Evolutionary conservation across 1,140 invertebrate genomes (phyloP).

Genomic region (Diachasma alloeum): DNA sequence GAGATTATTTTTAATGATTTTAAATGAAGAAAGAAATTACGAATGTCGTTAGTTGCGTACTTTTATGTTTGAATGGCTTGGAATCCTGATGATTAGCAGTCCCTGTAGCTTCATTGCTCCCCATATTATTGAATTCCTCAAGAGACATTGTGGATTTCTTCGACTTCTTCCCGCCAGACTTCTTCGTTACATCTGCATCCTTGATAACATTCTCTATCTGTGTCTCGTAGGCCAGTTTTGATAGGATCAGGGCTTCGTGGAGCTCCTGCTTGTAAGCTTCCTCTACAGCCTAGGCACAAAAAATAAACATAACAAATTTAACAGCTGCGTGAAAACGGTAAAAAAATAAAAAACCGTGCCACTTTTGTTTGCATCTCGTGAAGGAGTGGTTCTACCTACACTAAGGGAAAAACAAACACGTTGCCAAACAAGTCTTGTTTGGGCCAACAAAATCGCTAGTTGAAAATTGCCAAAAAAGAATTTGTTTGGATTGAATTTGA

Average conservation of each 20-base stretch:
- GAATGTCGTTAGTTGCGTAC: background rate
- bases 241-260: constrained; percentile 68
- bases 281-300: constrained; percentile 57
- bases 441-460: too few relatives aligned
- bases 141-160: constrained; percentile 70
- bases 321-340: background rate
- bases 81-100: background rate
- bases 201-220: constrained; percentile 58
- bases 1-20: background rate
- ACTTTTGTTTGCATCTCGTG: too few relatives aligned
- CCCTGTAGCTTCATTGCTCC: constrained; percentile 10
- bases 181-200: constrained; percentile 56
- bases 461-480: too few relatives aligned
- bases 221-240: constrained; percentile 70
- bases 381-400: too few relatives aligned
- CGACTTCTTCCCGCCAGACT: constrained; percentile 63
- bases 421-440: too few relatives aligned
- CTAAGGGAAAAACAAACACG: too few relatives aligned
- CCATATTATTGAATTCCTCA: constrained; percentile 69
- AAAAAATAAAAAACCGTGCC: too few relatives aligned
- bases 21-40: too few relatives aligned
- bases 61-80: background rate
- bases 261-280: constrained; percentile 69
- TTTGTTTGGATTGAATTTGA: too few relatives aligned
- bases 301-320: background rate